Evolutionary conservation across 1,140 invertebrate genomes (phyloP).

Genomic region (Rhagoletis pomonella): DNA sequence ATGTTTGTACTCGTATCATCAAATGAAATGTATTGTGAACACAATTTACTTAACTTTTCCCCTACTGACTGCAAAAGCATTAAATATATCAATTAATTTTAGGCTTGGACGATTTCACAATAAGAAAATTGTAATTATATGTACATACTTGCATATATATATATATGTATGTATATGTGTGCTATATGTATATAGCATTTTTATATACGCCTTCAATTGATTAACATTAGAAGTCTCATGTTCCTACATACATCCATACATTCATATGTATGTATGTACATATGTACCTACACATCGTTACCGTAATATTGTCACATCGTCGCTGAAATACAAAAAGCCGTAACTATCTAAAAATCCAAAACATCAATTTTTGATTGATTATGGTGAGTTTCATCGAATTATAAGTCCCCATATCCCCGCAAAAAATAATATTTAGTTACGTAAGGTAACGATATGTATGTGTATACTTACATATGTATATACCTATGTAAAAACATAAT

Average conservation of each 20-base stretch:
- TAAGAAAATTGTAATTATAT: neutral
- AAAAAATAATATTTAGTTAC: too few species aligned
- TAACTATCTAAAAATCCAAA: too few species aligned
- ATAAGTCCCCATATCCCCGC: too few species aligned
- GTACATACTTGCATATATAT: neutral
- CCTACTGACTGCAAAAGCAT: slow-evolving; percentile 13
- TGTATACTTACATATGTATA: neutral
- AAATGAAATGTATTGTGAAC: neutral
- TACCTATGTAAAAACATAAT: too few species aligned
- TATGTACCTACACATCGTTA: neutral
- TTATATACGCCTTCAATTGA: neutral
- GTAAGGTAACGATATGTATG: neutral
- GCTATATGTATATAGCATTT: neutral
- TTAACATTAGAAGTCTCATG: neutral
- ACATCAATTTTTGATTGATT: too few species aligned
- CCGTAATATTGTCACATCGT: too few species aligned
- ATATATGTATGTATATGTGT: neutral
- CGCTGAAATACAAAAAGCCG: too few species aligned
- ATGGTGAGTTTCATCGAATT: too few species aligned
- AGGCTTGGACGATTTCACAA: neutral
- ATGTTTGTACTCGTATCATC: neutral
- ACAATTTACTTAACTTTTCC: slow-evolving; percentile 41
- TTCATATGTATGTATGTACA: neutral
- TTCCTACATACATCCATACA: neutral
- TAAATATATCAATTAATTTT: slow-evolving; percentile 16